Base-by-base conservation (phyloP, 35 echinoderm and acorn worm genomes). In the Hemicentrotus pulcherrimus region DNA sequence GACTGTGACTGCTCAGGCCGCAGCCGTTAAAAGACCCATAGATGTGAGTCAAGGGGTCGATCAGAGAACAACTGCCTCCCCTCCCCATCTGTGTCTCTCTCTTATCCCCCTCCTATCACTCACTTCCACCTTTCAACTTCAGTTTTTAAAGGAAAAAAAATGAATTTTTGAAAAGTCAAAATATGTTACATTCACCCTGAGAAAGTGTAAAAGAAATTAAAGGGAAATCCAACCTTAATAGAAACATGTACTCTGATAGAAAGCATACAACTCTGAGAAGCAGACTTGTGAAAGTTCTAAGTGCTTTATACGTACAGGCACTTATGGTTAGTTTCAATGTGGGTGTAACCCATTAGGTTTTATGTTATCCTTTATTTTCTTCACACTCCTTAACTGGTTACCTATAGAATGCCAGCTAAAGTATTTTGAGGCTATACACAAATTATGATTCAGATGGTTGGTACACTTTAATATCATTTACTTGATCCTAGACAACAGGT, bases 1-100 rank as follows among this genome's bases (percentile, higher is more conserved):
- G 91, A 47, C n/a, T 58, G 91, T 93, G 91, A 93, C 45, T 93
- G 91, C 9, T 90, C 88, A 93, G 46, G 45, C 48, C 45, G 28
- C 46, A 58, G 19, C 46, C 11, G 46, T 31, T 32, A 93, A 47
- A 50, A n/a, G 48, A 55, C 48, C 91, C 35, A 14, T 41, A 41
- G 35, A 59, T 59, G 91, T 93, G 91, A 93, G 91, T 93, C 48
- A 58, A 50, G 30, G 32, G 22, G 32, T 4, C 13, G 15, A 58
- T 50, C 91, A 93, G 12, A 55, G 46, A 32, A 47, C 91, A 28
- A n/a, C 65, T 22, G 65, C 61, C 15, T 0, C 61, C 22, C 19
- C 65, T 0, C 65, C 28, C 65, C 65, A 22, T 28, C 19, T 28
- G 19, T 6, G 4, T 18, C 65, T 18, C 28, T 28, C 65, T 28